These are phyloP conservation scores for Phalacrocorax brasilianus DNA, from an alignment of 2,113 vertebrate species.

Conservation along the genomic window DNA sequence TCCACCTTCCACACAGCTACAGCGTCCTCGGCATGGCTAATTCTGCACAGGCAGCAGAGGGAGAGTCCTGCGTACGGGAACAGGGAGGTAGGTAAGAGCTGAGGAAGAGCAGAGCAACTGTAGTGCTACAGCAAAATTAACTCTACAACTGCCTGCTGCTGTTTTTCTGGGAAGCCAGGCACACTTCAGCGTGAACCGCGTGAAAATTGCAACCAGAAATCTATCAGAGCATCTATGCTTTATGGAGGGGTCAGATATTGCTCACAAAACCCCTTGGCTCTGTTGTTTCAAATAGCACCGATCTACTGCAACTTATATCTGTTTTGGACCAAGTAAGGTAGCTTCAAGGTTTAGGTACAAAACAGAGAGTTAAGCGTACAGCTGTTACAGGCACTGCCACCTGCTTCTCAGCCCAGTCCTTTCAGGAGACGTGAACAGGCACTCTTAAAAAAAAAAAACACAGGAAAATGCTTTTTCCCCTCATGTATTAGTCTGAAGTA, in stretches of 20 bases:
- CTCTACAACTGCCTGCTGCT: background rate
- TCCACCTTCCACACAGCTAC: background rate
- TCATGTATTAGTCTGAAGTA: background rate
- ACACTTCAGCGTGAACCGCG: background rate
- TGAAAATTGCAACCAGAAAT: background rate
- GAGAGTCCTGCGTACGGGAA: background rate
- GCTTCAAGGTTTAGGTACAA: background rate
- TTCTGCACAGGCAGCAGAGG: background rate
- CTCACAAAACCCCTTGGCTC: background rate
- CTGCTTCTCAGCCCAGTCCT: background rate
- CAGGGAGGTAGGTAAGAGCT: constrained; percentile 28
- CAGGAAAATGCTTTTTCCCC: background rate
- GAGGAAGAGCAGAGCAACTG: background rate
- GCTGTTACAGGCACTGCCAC: background rate
- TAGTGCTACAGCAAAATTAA: background rate
- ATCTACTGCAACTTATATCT: background rate
- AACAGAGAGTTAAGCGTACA: background rate
- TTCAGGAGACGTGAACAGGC: background rate
- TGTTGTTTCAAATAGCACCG: background rate
- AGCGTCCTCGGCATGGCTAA: background rate
- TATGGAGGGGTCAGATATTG: background rate
- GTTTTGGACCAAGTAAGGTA: background rate
- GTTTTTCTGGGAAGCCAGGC: background rate
- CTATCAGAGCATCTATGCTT: background rate
- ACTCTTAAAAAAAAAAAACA: background rate